phyloP scores from a whole-genome alignment of 92 coral and sea anemone genomes.

The Porites rus region DNA sequence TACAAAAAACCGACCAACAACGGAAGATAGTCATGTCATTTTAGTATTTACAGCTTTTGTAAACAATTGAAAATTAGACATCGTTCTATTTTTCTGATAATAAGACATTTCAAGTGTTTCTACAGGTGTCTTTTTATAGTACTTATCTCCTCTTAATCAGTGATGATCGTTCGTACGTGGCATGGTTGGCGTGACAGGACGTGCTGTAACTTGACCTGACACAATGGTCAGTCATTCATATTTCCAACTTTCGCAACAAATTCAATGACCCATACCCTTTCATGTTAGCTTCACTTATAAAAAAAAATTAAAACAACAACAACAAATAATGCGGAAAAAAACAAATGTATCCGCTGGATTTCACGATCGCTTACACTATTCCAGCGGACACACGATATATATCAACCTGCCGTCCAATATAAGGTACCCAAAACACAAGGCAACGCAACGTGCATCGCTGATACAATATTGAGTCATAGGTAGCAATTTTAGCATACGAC shows the following conservation, averaged over 20 bases:
- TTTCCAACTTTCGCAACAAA: neutral
- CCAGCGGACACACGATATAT: neutral
- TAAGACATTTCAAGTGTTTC: neutral
- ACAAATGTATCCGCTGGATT: neutral
- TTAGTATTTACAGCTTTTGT: neutral
- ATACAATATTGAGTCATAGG: neutral
- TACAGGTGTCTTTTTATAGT: constrained; percentile 20
- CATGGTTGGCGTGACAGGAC: constrained; percentile 12
- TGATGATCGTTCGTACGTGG: neutral
- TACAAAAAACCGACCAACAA: no score
- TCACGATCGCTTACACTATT: constrained; percentile 25
- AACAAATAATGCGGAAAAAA: no score
- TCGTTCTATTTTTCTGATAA: neutral
- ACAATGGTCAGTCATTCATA: neutral
- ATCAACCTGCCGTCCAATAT: constrained; percentile 14
- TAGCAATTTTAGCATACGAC: neutral
- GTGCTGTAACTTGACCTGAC: neutral
- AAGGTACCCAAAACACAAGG: neutral
- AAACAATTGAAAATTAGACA: neutral
- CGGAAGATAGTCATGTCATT: neutral
- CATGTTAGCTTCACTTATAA: neutral
- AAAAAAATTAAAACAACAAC: no score
- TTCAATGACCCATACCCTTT: neutral
- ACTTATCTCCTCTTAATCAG: neutral
- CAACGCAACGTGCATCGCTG: neutral